Conservation (phyloP, 2,888 invertebrate genomes). For the Caenorhabditis zanzibari region DNA sequence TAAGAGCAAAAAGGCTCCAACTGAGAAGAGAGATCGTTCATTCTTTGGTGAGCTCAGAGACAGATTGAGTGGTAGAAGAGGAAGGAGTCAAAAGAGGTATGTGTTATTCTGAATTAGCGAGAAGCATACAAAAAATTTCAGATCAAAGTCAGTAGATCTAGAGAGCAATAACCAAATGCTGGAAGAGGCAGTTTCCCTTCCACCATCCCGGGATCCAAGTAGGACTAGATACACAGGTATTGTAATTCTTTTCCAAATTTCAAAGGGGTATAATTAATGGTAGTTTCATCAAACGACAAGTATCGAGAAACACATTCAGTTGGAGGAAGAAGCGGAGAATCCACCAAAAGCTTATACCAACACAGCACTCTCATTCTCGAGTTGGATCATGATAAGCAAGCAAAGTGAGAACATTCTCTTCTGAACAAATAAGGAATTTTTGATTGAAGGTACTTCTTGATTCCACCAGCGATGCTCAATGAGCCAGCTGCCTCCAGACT, state of each 20-base stretch:
- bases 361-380: conserved; percentile 80
- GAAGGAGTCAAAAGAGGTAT: conserved; percentile 69
- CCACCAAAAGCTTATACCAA: conserved; percentile 77
- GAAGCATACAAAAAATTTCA: conserved; percentile 26
- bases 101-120: conserved; percentile 39
- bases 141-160: conserved; percentile 79
- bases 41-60: conserved; percentile 82
- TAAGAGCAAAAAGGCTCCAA: conserved; percentile 66
- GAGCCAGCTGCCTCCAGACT: conserved; percentile 77
- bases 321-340: conserved; percentile 76
- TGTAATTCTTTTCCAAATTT: too few relatives aligned
- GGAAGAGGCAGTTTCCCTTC: conserved; percentile 81
- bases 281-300: conserved; percentile 52
- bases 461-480: conserved; percentile 79
- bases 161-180: conserved; percentile 67
- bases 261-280: too few relatives aligned
- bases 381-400: conserved; percentile 73
- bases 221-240: conserved; percentile 75
- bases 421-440: too few relatives aligned
- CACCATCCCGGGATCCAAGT: conserved; percentile 81
- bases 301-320: conserved; percentile 76
- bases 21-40: conserved; percentile 77
- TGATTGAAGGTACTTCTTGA: conserved; percentile 79
- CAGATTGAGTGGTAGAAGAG: conserved; percentile 77
- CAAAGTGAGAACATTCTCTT: conserved; percentile 65